Evolutionary conservation across 1,140 invertebrate species (phyloP).

Genomic region (Diabrotica virgifera): DNA sequence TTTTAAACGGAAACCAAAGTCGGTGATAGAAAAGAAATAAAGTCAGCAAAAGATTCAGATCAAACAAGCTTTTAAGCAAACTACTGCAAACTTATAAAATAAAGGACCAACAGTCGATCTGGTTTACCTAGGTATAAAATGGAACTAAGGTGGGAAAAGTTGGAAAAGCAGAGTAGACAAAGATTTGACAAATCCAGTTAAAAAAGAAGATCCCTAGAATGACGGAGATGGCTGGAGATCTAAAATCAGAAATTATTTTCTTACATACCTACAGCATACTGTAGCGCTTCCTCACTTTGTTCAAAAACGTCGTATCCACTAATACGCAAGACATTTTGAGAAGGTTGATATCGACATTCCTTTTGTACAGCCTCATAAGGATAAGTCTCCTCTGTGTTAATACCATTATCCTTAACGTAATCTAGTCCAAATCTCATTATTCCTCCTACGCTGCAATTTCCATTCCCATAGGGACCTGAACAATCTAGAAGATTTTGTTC

Average conservation of each 20-base stretch:
- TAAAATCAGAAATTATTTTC: neutral
- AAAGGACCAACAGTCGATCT: too few species aligned
- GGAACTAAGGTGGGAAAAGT: too few species aligned
- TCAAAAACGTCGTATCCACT: neutral
- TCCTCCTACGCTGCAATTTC: slow-evolving; percentile 25
- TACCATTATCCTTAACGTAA: slow-evolving; percentile 52
- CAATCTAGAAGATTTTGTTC: slow-evolving; percentile 34
- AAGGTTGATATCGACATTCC: neutral
- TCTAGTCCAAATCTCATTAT: slow-evolving; percentile 23
- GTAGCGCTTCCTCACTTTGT: neutral
- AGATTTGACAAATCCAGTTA: too few species aligned
- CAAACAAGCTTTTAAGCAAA: too few species aligned
- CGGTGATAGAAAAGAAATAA: too few species aligned
- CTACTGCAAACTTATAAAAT: too few species aligned
- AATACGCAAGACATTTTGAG: neutral
- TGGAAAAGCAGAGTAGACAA: too few species aligned
- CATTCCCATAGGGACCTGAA: slow-evolving; percentile 40
- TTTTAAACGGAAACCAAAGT: too few species aligned
- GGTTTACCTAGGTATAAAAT: too few species aligned
- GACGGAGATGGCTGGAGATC: too few species aligned
- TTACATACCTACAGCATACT: neutral
- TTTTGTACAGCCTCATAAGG: slow-evolving; percentile 19
- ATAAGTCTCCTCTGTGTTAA: slow-evolving; percentile 27
- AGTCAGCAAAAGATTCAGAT: too few species aligned
- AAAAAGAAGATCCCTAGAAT: too few species aligned